Conservation (phyloP, 2,113 vertebrate species). For the Bos javanicus region DNA sequence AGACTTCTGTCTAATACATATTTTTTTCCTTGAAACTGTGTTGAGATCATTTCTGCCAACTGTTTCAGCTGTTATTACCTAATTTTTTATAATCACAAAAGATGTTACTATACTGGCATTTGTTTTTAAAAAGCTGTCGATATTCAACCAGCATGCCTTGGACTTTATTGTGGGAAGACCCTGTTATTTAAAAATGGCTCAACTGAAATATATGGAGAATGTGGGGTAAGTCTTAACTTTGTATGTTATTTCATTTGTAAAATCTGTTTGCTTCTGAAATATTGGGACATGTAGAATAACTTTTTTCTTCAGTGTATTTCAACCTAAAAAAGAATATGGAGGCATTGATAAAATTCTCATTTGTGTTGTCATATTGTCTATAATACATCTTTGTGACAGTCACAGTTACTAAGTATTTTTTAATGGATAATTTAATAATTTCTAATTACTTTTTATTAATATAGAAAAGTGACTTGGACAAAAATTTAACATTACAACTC, state of each 20-base stretch:
- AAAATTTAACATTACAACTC: not conserved
- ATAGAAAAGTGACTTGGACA: not conserved
- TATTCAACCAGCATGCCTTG: conserved; percentile 90
- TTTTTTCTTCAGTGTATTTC: not conserved
- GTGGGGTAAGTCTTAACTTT: conserved; percentile 87
- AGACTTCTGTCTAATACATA: not conserved
- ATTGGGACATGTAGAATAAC: not conserved
- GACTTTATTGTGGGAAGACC: conserved; percentile 91
- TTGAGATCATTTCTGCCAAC: not conserved
- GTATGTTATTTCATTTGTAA: conserved; percentile 22
- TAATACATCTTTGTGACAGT: not conserved
- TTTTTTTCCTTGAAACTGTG: not conserved
- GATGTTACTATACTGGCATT: conserved; percentile 67
- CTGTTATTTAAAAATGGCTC: conserved; percentile 77
- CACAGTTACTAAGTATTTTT: not conserved
- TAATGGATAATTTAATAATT: conserved; percentile 9
- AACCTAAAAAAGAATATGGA: not conserved
- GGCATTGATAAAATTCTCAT: not conserved
- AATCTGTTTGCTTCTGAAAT: conserved; percentile 28
- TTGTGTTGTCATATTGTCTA: not conserved
- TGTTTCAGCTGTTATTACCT: conserved; percentile 18
- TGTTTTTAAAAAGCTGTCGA: conserved; percentile 85
- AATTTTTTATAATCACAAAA: conserved; percentile 59
- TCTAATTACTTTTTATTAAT: conserved; percentile 14
- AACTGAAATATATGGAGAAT: conserved; percentile 86